A percentile compares a stretch with the other conserved stretches of the same genome.
These are phyloP conservation scores for Eupeodes luniger DNA, from an alignment of 2,888 invertebrate genomes.

Conservation along the genomic window DNA sequence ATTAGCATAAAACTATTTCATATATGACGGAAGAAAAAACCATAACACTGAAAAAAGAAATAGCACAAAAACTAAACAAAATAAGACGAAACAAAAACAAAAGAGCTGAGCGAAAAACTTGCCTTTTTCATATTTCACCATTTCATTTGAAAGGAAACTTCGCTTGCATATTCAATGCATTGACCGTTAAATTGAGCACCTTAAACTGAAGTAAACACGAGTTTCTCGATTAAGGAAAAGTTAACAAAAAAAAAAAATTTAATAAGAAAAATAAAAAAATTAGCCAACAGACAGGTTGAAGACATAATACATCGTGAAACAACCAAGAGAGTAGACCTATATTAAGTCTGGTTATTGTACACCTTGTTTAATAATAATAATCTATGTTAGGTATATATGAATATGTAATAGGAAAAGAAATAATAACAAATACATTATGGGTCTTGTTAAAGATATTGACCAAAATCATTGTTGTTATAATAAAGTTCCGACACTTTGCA, in stretches of 20 bases:
- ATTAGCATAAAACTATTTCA: conserved; percentile 52
- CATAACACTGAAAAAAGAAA: conserved; percentile 7
- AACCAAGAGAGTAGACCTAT: conserved; percentile 31
- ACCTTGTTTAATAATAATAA: conserved; percentile 54
- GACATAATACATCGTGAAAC: conserved; percentile 53
- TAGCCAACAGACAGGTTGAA: conserved; percentile 62
- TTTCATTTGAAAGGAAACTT: conserved; percentile 53
- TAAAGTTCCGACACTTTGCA: conserved; percentile 34
- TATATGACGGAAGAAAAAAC: conserved; percentile 53
- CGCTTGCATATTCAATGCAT: conserved; percentile 32
- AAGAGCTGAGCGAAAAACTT: conserved; percentile 61
- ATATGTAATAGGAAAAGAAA: conserved; percentile 48
- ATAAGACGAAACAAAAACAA: conserved; percentile 20
- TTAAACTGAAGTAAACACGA: conserved; percentile 12
- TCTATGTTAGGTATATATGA: conserved; percentile 34
- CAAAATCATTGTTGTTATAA: conserved; percentile 31
- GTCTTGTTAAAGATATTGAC: conserved; percentile 46
- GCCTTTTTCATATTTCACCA: conserved; percentile 54
- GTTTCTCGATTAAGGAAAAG: conserved; percentile 15
- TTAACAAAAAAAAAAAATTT: not conserved
- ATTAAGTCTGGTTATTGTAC: conserved; percentile 52
- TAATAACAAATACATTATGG: conserved; percentile 15
- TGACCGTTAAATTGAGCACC: conserved; percentile 58
- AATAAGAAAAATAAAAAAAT: conserved; percentile 41
- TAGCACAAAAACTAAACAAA: not conserved